Evolutionary conservation across 92 coral and sea anemone genomes (phyloP).

Genomic region (Siderastrea siderea): DNA sequence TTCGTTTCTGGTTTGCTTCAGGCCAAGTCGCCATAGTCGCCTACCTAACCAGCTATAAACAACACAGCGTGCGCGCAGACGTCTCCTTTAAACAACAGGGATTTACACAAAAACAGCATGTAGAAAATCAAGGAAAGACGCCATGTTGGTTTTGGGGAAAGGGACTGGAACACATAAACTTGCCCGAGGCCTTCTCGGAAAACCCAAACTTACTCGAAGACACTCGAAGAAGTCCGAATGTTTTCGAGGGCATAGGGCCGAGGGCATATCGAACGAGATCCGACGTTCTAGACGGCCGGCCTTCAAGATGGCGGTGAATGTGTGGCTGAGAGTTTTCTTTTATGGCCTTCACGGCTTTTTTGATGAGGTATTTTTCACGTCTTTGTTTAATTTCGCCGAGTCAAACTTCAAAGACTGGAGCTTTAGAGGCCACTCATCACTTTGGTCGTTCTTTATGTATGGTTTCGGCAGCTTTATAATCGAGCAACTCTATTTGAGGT

Average conservation of each 20-base stretch:
- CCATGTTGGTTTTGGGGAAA: not conserved
- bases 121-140: not conserved
- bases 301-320: constrained; percentile 40
- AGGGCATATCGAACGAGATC: not conserved
- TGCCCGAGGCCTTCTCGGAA: not conserved
- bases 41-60: not conserved
- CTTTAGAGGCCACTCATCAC: constrained; percentile 66
- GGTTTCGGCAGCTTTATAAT: constrained; percentile 66
- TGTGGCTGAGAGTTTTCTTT: constrained; percentile 51
- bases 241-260: not conserved
- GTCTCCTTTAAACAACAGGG: not conserved
- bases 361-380: constrained; percentile 73
- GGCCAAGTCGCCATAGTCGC: constrained; percentile 52
- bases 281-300: not conserved
- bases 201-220: no score
- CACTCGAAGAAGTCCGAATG: not conserved
- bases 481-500: constrained; percentile 42
- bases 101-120: not conserved
- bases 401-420: constrained; percentile 71
- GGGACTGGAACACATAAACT: not conserved
- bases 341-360: constrained; percentile 69
- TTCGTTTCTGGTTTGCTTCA: constrained; percentile 23
- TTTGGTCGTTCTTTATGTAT: constrained; percentile 71
- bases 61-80: no score
- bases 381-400: constrained; percentile 44